phyloP scores from a whole-genome alignment of 1,140 invertebrate genomes.

The Notospermus geniculatus region DNA sequence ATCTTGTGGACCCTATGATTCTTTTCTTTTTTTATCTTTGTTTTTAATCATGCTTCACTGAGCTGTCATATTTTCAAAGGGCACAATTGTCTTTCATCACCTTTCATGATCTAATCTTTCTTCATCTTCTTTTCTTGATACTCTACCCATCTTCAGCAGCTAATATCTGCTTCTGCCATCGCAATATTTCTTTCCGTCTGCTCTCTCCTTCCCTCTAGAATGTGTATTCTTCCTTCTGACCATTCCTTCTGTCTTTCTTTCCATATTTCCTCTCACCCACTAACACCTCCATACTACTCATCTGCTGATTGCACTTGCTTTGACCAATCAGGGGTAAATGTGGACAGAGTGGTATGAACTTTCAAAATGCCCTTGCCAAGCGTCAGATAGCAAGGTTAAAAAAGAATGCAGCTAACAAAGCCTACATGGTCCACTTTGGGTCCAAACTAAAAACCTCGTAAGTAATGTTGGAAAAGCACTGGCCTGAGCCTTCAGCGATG shows the following conservation, averaged over 20 bases:
- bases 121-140: too few relatives aligned
- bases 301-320: slow-evolving; percentile 6
- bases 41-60: too few relatives aligned
- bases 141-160: too few relatives aligned
- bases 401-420: slow-evolving; percentile 34
- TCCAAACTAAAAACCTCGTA: too few relatives aligned
- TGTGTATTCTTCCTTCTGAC: slow-evolving; percentile 14
- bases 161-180: too few relatives aligned
- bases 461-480: too few relatives aligned
- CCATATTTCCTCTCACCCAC: slow-evolving; percentile 16
- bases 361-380: slow-evolving; percentile 35
- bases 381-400: slow-evolving; percentile 35
- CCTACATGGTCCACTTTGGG: slow-evolving; percentile 41
- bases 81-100: too few relatives aligned
- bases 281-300: not conserved
- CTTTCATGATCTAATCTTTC: too few relatives aligned
- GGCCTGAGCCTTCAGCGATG: too few relatives aligned
- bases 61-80: too few relatives aligned
- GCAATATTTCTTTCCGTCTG: not conserved
- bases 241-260: slow-evolving; percentile 10
- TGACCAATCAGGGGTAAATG: not conserved
- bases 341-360: slow-evolving; percentile 29
- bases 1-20: too few relatives aligned
- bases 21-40: too few relatives aligned
- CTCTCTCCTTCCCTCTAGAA: slow-evolving; percentile 4